These are phyloP conservation scores for Pocillopora meandrina DNA, from an alignment of 92 coral and sea anemone species.

Conservation along the genomic window DNA sequence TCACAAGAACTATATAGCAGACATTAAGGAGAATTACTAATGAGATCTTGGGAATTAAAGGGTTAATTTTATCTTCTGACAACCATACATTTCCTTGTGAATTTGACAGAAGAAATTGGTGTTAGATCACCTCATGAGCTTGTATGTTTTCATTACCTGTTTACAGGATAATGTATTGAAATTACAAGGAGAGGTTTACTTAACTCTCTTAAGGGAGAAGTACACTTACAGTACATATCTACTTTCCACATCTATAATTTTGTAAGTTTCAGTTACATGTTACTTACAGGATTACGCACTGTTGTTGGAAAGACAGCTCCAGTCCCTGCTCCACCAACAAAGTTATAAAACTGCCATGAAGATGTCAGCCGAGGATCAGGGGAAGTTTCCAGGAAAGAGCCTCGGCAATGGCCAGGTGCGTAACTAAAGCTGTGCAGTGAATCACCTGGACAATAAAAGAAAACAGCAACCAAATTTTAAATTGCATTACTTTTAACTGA, in stretches of 20 bases:
- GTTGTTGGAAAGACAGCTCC: conserved; percentile 84
- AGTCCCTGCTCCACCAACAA: conserved; percentile 95
- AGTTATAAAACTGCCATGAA: conserved; percentile 97
- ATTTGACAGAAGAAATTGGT: no score
- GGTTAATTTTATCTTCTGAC: no score
- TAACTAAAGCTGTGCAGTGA: conserved; percentile 95
- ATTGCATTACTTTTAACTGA: neutral
- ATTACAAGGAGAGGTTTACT: no score
- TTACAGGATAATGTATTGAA: no score
- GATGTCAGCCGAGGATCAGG: conserved; percentile 70
- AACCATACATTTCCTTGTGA: no score
- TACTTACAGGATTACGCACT: conserved; percentile 95
- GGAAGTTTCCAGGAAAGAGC: conserved; percentile 65
- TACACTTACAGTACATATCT: no score
- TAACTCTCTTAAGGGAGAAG: no score
- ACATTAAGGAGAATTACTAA: no score
- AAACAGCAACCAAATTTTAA: neutral
- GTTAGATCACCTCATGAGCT: no score
- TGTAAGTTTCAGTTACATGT: neutral
- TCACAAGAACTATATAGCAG: no score
- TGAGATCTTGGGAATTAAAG: no score
- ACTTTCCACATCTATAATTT: neutral
- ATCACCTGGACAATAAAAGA: conserved; percentile 67
- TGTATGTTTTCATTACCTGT: no score
- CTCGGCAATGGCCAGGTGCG: conserved; percentile 85